Conservation (phyloP, 1,140 invertebrate genomes). For the Drosophila chauvacae region DNA sequence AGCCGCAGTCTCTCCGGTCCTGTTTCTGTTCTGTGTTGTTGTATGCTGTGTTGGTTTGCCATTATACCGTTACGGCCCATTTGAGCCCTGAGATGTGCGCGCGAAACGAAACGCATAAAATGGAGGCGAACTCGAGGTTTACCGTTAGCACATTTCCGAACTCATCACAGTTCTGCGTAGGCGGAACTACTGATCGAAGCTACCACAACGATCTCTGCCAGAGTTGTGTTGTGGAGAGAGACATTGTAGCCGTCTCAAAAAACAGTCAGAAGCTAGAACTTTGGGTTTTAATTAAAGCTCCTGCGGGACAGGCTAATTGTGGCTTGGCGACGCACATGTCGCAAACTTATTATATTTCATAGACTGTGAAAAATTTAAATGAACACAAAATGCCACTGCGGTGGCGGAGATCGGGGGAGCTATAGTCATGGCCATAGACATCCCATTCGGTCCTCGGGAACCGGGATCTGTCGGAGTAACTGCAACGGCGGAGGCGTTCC, state of each 20-base stretch:
- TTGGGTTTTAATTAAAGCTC: constrained; percentile 52
- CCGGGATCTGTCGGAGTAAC: constrained; percentile 42
- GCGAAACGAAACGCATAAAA: constrained; percentile 68
- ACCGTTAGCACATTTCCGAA: constrained; percentile 64
- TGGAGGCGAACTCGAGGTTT: constrained; percentile 48
- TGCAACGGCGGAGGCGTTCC: constrained; percentile 55
- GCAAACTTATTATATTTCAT: constrained; percentile 84
- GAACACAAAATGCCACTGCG: constrained; percentile 54
- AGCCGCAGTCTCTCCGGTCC: constrained; percentile 11
- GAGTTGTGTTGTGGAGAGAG: background rate
- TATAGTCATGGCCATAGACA: constrained; percentile 6
- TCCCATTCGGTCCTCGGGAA: constrained; percentile 8
- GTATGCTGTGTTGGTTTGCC: constrained; percentile 48
- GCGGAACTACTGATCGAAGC: constrained; percentile 29
- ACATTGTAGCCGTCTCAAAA: constrained; percentile 8
- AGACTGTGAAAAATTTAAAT: constrained; percentile 82
- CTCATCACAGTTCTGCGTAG: constrained; percentile 38
- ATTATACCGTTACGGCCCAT: constrained; percentile 73
- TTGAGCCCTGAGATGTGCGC: constrained; percentile 67
- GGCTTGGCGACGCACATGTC: constrained; percentile 63
- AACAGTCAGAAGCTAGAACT: background rate
- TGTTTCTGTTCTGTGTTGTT: constrained; percentile 1
- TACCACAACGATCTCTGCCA: background rate
- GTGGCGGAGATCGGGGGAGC: constrained; percentile 19
- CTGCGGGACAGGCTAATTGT: constrained; percentile 12